Base-by-base conservation (phyloP, 2,888 invertebrate species). In the Tenthredo notha region DNA sequence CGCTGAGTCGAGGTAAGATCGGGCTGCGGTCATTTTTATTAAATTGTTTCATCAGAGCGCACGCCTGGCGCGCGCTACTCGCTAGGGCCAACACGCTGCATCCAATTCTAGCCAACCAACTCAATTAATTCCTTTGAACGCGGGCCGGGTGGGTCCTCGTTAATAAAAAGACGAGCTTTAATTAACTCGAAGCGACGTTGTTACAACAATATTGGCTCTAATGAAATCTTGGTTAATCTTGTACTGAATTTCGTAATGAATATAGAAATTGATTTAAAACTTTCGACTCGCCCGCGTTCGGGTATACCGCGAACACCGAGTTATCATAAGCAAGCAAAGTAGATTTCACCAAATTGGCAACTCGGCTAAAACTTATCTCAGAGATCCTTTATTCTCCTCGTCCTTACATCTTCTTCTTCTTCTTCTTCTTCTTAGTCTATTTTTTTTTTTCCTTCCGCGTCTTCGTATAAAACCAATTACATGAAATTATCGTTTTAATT, bases 91-190 rank as follows among this genome's bases (percentile, higher is more conserved):
- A 92, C 92, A 89, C 90, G 91, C 90, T 92, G 93, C 92, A 93
- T 93, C 91, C 92, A 93, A 93, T 92, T 93, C 93, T 90, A 91
- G 89, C 89, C 88, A 91, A 89, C 93, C 92, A 93, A 93, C 89
- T 93, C 92, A 93, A 93, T 93, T 93, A 92, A 93, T 93, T 93
- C 92, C 89, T 90, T 91, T 83, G 67, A 83, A 83, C 83, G 83
- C 50, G 83, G 70, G 25, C 37, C 83, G 54, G 83, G 83, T 50
- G 65, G 83, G 40, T 83, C 67, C 83, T 83, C 40, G 83, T 83
- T 83, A 70, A 83, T 83, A 83, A 83, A 83, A 83, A 70, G 67
- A 83, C 83, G 67, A 67, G 83, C 29, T 40, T 83, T 83, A 47
- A 83, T 83, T 83, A 83, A 83, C 83, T 83, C 47, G 67, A 67